Conservation (phyloP, 2,113 vertebrate genomes). For the Cyprinodon variegatus region DNA sequence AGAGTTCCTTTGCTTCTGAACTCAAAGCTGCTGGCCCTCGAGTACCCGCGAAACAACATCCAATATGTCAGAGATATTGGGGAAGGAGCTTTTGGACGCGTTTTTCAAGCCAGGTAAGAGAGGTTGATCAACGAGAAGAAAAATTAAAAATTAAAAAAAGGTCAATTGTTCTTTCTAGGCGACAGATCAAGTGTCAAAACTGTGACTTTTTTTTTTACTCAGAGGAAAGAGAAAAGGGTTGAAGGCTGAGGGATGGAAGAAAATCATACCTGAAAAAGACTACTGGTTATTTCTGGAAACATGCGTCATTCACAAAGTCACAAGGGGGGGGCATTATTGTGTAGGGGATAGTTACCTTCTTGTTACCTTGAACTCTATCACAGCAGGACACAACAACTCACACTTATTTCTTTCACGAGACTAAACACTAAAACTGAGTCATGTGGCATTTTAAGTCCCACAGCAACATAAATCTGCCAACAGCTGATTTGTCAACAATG, state of each 20-base stretch:
- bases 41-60: constrained; percentile 97
- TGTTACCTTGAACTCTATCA: constrained; percentile 13
- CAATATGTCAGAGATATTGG: constrained; percentile 97
- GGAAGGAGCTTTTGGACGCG: constrained; percentile 95
- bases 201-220: background rate
- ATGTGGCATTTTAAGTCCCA: constrained; percentile 1
- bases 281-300: constrained; percentile 34
- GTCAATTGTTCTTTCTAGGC: background rate
- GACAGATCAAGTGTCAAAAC: background rate
- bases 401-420: constrained; percentile 17
- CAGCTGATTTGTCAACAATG: background rate
- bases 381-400: constrained; percentile 5
- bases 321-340: constrained; percentile 24
- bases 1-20: constrained; percentile 94
- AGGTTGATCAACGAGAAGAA: background rate
- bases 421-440: constrained; percentile 12
- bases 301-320: constrained; percentile 62
- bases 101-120: constrained; percentile 95
- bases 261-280: constrained; percentile 12
- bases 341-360: constrained; percentile 27
- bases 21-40: constrained; percentile 92
- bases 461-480: constrained; percentile 15
- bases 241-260: constrained; percentile 1
- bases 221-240: constrained; percentile 6
- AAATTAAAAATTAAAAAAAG: background rate